Percentiles rank a stretch among this genome's conserved stretches.
These are phyloP conservation scores for Bucco capensis DNA, from an alignment of 2,113 vertebrate genomes.

Conservation along the genomic window DNA sequence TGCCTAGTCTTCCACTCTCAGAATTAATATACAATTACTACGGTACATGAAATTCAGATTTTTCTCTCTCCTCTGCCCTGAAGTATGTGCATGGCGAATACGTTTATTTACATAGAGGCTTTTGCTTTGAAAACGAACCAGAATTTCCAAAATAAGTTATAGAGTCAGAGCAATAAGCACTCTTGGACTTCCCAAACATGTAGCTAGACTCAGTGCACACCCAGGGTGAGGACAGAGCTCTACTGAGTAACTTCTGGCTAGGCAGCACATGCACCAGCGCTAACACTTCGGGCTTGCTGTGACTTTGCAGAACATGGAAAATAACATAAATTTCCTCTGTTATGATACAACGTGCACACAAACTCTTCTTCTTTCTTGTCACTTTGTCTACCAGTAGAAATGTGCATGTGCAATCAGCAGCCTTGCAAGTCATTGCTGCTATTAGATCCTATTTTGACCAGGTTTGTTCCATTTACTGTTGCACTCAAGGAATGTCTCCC, in stretches of 20 bases:
- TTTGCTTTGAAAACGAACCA: background rate
- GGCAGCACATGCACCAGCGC: background rate
- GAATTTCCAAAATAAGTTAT: background rate
- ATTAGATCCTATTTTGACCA: background rate
- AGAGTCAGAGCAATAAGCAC: background rate
- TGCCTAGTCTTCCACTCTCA: background rate
- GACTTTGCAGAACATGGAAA: background rate
- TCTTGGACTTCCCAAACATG: background rate
- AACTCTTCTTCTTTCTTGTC: background rate
- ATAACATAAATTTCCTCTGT: background rate
- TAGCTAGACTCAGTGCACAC: background rate
- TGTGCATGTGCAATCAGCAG: accelerated
- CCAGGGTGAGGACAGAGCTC: background rate
- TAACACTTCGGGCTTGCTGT: background rate
- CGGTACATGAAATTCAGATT: background rate
- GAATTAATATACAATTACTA: background rate
- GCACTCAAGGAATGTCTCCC: background rate
- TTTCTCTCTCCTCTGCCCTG: background rate
- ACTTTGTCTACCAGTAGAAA: background rate
- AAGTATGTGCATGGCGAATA: background rate
- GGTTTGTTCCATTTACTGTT: background rate
- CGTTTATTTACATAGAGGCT: background rate
- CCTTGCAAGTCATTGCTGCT: background rate
- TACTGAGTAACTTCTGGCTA: background rate
- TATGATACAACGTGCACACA: accelerated